Evolutionary conservation across 2,888 invertebrate genomes (phyloP), one percentile per base, ranked within the genome.

Genomic region (Stenoptilia bipunctidactyla): DNA sequence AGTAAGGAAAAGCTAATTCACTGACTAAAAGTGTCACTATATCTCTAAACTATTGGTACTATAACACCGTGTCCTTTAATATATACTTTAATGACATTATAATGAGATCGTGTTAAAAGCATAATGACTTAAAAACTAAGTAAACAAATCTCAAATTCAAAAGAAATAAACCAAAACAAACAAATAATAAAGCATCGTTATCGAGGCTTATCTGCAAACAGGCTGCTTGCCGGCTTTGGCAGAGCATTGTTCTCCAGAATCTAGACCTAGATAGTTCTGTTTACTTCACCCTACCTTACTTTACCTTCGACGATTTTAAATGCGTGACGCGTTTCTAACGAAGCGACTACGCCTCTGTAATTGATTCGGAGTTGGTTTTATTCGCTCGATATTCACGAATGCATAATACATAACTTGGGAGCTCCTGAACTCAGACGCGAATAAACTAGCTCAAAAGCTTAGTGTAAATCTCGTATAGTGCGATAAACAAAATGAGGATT

Each of bases 291-390:
- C 30, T 3, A 30, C 6, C 30, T 30, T 30, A 2, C 6, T 10
- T 10, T 30, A 8, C 49, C 20, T 20, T 58, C 66, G 61, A 58
- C 56, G 74, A 80, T 79, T 80, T 75, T 71, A 76, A 71, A 83
- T 83, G 80, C 82, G 79, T 80, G 82, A 80, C 77, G 82, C 83
- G 82, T 82, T 79, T 80, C 82, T 79, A 82, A 82, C 82, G 79
- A 83, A 82, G 65, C 56, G 66, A 45, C 55, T 55, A 63, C 59
- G 72, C 66, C 64, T 61, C 70, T 55, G 64, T 77, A 82, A 82
- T 83, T 80, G 80, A 79, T 80, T 79, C 77, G 66, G 12, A 30
- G 30, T 30, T 30, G 30, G 30, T 30, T 30, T 30, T 30, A 30
- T 30, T 9, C 30, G 12, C n/a, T 30, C 30, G 30, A 75, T 82